A percentile compares a stretch with the other conserved stretches of the same genome.
Evolutionary conservation across 2,113 vertebrate genomes (phyloP).

Genomic region (Erythrolamprus reginae): DNA sequence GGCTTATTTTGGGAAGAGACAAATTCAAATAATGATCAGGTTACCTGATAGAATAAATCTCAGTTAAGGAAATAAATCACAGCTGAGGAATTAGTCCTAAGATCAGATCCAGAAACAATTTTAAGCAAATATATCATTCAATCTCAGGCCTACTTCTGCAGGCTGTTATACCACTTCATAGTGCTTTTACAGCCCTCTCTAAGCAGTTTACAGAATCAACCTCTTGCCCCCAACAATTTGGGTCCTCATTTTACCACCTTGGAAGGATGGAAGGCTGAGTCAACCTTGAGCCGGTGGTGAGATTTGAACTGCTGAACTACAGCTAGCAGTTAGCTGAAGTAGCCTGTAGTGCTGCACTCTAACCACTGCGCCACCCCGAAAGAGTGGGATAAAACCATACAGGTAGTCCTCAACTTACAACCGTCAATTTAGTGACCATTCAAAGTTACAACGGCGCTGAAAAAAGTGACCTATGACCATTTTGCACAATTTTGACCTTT

Average conservation of each 20-base stretch:
- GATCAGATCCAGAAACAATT: not conserved
- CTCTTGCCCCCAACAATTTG: too few species aligned
- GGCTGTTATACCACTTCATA: too few species aligned
- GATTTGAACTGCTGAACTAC: too few species aligned
- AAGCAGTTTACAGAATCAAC: too few species aligned
- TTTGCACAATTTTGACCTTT: too few species aligned
- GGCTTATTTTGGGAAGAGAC: not conserved
- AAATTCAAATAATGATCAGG: not conserved
- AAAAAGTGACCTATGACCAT: not conserved
- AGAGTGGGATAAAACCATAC: not conserved
- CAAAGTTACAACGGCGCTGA: not conserved
- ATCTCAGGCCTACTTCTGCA: not conserved
- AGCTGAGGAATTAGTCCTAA: not conserved
- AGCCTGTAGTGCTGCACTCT: too few species aligned
- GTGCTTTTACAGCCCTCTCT: too few species aligned
- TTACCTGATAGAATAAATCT: not conserved
- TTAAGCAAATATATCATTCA: not conserved
- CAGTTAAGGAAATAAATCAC: not conserved
- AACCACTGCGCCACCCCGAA: too few species aligned
- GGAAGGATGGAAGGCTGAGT: too few species aligned
- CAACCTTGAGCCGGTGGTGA: too few species aligned
- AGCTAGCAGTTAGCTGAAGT: too few species aligned
- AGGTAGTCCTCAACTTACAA: not conserved
- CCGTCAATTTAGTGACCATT: not conserved
- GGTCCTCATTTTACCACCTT: too few species aligned